phyloP scores from a whole-genome alignment of 2,113 vertebrate genomes.

The Plecotus auritus region DNA sequence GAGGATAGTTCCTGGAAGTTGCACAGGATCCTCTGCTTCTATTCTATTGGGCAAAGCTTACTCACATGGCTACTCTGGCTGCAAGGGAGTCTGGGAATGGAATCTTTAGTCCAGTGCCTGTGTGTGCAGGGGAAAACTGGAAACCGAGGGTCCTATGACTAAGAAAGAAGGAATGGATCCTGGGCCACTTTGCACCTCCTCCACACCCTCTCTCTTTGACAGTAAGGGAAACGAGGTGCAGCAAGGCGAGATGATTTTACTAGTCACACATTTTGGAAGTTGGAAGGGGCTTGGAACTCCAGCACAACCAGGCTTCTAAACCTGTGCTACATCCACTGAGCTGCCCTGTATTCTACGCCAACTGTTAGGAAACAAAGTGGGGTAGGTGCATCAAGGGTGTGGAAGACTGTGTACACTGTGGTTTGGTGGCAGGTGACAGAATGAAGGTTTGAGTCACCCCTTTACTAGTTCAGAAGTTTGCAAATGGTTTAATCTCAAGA shows the following conservation, averaged over 20 bases:
- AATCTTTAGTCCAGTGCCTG: neutral
- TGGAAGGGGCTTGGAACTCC: neutral
- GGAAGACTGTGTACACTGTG: neutral
- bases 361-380: neutral
- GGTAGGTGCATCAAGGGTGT: accelerated
- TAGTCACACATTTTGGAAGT: neutral
- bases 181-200: neutral
- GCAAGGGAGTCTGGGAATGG: neutral
- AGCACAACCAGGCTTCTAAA: neutral
- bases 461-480: neutral
- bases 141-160: neutral
- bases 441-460: no score
- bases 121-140: neutral
- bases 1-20: neutral
- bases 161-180: neutral
- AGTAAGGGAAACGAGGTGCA: neutral
- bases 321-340: no score
- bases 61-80: neutral
- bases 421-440: neutral
- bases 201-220: neutral
- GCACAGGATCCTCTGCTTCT: neutral
- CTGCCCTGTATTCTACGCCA: neutral
- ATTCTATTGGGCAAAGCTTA: neutral
- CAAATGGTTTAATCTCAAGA: neutral
- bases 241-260: neutral